Evolutionary conservation across 2,113 vertebrate species (phyloP).

Genomic region (Notarius lentiginosus): DNA sequence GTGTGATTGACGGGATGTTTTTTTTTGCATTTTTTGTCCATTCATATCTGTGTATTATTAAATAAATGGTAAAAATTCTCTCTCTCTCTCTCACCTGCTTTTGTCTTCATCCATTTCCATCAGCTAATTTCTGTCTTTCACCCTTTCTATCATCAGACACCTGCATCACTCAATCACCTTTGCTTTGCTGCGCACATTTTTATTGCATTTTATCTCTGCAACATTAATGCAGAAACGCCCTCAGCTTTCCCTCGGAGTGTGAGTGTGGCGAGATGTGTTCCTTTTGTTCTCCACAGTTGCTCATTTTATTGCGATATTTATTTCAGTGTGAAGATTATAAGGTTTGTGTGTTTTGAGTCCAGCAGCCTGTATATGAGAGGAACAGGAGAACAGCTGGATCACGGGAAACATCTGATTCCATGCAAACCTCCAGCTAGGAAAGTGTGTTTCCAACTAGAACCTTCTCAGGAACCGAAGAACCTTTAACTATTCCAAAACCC

Average conservation of each 20-base stretch:
- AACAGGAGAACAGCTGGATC: neutral
- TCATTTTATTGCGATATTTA: neutral
- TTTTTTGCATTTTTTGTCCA: no score
- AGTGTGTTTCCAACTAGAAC: neutral
- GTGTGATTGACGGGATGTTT: neutral
- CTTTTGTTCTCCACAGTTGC: conserved; percentile 1
- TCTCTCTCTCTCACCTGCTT: neutral
- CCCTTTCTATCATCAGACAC: neutral
- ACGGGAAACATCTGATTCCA: neutral
- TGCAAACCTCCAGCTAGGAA: neutral
- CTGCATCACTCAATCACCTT: conserved; percentile 2
- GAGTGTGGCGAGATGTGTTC: conserved; percentile 32
- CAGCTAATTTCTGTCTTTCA: neutral
- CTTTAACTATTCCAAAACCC: neutral
- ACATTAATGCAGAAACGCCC: neutral
- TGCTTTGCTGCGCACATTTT: neutral
- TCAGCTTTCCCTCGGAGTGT: neutral
- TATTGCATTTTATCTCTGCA: neutral
- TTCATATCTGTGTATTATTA: neutral
- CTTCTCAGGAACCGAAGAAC: neutral
- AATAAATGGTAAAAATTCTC: neutral
- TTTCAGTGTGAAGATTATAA: neutral
- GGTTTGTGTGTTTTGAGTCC: neutral
- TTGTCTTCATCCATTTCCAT: conserved; percentile 6
- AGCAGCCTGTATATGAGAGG: neutral